phyloP scores from a whole-genome alignment of 2,797 vertebrate genomes.

The Salarias fasciatus region DNA sequence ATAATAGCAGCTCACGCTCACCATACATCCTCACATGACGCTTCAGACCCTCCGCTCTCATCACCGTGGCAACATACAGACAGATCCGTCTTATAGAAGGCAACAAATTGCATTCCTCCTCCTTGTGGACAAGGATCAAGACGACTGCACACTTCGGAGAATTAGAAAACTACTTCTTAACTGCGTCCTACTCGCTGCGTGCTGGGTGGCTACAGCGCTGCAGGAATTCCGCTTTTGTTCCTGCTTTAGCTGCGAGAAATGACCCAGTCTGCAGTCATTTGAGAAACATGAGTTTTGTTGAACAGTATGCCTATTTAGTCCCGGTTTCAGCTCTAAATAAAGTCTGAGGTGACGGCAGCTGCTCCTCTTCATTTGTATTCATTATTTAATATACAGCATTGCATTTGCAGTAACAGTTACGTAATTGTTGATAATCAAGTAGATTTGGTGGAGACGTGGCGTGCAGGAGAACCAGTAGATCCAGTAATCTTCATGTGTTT shows the following conservation, averaged over 20 bases:
- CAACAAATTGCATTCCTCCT: background rate
- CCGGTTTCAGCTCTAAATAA: slow-evolving; percentile 37
- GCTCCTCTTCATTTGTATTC: slow-evolving; percentile 22
- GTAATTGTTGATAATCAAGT: too few species aligned
- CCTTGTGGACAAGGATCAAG: too few species aligned
- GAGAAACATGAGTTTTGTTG: slow-evolving; percentile 66
- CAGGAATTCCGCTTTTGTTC: slow-evolving; percentile 1
- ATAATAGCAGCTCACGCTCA: slow-evolving; percentile 49
- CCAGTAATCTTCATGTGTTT: too few species aligned
- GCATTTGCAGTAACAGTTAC: background rate
- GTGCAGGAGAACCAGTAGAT: too few species aligned
- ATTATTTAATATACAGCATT: slow-evolving; percentile 1
- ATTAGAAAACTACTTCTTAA: too few species aligned
- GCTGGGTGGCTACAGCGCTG: background rate
- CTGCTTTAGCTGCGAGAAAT: slow-evolving; percentile 46
- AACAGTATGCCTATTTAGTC: slow-evolving; percentile 69
- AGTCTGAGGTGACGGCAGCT: slow-evolving; percentile 9
- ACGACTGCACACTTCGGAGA: too few species aligned
- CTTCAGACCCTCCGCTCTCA: slow-evolving; percentile 31
- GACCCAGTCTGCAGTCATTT: slow-evolving; percentile 63
- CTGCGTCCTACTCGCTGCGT: slow-evolving; percentile 2
- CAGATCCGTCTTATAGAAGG: slow-evolving; percentile 10
- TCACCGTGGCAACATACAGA: slow-evolving; percentile 61
- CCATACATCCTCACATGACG: slow-evolving; percentile 54
- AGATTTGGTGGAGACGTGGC: too few species aligned